Conservation (phyloP, 2,888 invertebrate species). For the Aspidiotus rigidus region DNA sequence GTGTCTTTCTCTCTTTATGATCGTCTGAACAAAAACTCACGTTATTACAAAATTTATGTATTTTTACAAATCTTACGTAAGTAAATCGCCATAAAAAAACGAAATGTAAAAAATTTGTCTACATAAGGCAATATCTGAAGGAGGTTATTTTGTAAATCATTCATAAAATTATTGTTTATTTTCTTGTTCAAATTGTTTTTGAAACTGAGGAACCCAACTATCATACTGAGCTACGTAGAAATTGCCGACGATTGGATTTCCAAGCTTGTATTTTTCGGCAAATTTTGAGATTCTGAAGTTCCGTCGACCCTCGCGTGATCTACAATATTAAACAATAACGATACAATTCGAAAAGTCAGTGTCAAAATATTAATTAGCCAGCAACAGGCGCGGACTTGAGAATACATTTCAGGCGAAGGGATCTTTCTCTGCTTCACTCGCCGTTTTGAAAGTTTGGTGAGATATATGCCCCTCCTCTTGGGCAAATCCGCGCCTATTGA, state of each 20-base stretch:
- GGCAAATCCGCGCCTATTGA: too few relatives aligned
- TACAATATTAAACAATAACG: not conserved
- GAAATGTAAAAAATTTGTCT: too few relatives aligned
- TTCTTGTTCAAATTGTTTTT: slow-evolving; percentile 60
- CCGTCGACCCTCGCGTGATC: slow-evolving; percentile 46
- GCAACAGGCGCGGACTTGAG: not conserved
- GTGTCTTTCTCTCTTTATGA: too few relatives aligned
- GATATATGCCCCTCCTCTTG: too few relatives aligned
- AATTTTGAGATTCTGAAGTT: slow-evolving; percentile 61
- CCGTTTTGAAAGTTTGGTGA: not conserved
- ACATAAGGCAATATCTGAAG: too few relatives aligned
- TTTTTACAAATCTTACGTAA: too few relatives aligned
- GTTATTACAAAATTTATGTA: too few relatives aligned
- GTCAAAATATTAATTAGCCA: not conserved
- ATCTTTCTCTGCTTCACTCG: not conserved
- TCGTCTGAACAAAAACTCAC: too few relatives aligned
- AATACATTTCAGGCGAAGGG: not conserved
- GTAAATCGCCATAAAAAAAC: too few relatives aligned
- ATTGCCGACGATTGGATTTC: slow-evolving; percentile 74
- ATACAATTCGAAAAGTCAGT: not conserved
- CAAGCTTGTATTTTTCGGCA: slow-evolving; percentile 70
- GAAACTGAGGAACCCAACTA: slow-evolving; percentile 75
- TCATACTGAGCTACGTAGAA: slow-evolving; percentile 81
- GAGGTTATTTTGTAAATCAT: too few relatives aligned
- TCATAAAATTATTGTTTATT: too few relatives aligned